Evolutionary conservation across 2,888 invertebrate genomes (phyloP).

Genomic region (Eulithis testata): DNA sequence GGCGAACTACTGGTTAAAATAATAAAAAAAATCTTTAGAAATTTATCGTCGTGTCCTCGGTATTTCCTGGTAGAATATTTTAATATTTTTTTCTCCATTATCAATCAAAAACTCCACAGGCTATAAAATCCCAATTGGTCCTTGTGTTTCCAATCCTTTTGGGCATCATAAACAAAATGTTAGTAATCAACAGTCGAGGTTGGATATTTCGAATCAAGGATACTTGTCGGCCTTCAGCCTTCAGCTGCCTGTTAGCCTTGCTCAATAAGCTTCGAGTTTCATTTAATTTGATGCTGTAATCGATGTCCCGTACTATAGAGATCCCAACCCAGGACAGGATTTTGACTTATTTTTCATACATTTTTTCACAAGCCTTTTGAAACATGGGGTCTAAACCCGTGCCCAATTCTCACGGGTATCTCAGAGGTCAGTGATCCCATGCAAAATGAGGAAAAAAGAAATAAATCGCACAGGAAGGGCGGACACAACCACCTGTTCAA

Average conservation of each 20-base stretch:
- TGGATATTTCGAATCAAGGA: slow-evolving; percentile 17
- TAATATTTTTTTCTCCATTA: too few species aligned
- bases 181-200: neutral
- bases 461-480: slow-evolving; percentile 34
- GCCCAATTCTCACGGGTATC: slow-evolving; percentile 32
- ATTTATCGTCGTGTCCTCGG: too few species aligned
- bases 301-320: neutral
- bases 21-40: too few species aligned
- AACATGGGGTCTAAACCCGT: slow-evolving; percentile 13
- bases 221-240: slow-evolving; percentile 11
- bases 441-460: slow-evolving; percentile 15
- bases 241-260: slow-evolving; percentile 3
- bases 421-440: slow-evolving; percentile 23
- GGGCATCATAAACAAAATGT: too few species aligned
- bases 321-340: too few species aligned
- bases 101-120: too few species aligned
- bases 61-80: too few species aligned
- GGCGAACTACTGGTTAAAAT: too few species aligned
- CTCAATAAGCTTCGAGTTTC: neutral
- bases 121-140: too few species aligned
- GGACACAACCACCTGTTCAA: slow-evolving; percentile 42
- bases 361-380: neutral
- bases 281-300: neutral
- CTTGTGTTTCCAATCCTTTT: too few species aligned
- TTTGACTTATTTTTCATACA: too few species aligned